These are phyloP conservation scores for Actinostola sp. DNA, from an alignment of 92 coral and sea anemone genomes.

Conservation along the genomic window DNA sequence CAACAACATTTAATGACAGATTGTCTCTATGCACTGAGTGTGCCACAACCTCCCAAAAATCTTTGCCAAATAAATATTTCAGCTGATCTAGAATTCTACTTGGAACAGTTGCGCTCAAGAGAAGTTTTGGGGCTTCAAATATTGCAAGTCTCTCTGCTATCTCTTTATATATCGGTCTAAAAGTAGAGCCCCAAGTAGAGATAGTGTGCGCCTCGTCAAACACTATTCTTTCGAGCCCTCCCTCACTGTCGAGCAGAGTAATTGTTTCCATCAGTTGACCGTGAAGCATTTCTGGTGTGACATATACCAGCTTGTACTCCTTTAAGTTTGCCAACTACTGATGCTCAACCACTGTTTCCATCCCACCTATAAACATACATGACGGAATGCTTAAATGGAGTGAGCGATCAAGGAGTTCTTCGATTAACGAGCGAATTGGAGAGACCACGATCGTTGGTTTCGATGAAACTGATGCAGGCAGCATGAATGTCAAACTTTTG, in stretches of 20 bases:
- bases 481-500: conserved; percentile 25
- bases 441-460: conserved; percentile 31
- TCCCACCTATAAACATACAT: conserved; percentile 28
- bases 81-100: not conserved
- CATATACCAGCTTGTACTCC: conserved; percentile 12
- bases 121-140: conserved; percentile 15
- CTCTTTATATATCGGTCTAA: conserved; percentile 44
- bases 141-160: conserved; percentile 4
- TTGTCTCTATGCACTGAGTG: conserved; percentile 31
- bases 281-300: conserved; percentile 25
- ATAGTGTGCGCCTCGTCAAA: conserved; percentile 55
- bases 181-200: conserved; percentile 56
- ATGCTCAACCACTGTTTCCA: not conserved
- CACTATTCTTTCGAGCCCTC: conserved; percentile 24
- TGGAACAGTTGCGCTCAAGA: conserved; percentile 15
- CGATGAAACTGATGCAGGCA: conserved; percentile 25
- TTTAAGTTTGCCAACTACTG: conserved; percentile 8
- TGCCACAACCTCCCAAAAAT: conserved; percentile 19
- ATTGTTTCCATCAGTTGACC: conserved; percentile 10
- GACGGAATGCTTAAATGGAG: not conserved
- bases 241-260: not conserved
- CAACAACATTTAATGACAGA: conserved; percentile 20
- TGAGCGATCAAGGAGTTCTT: conserved; percentile 20
- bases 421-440: conserved; percentile 24
- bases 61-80: not conserved